A percentile compares a stretch with the other conserved stretches of the same genome.
phyloP scores from a whole-genome alignment of 1,140 invertebrate species.

The Cardiocondyla obscurior region DNA sequence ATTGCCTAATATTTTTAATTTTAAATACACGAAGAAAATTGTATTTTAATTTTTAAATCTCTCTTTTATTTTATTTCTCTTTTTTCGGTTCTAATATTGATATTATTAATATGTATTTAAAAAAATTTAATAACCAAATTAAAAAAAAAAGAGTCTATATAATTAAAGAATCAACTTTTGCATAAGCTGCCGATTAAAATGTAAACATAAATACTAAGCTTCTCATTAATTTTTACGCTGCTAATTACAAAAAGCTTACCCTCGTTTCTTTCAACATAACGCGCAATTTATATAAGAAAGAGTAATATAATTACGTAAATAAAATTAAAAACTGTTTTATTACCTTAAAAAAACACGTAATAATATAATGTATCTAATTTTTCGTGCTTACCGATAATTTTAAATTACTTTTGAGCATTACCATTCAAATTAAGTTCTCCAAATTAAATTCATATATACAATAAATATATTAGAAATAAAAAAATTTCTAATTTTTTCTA shows the following conservation, averaged over 20 bases:
- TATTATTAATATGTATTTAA: neutral
- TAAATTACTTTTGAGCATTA: no score
- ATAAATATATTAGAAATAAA: no score
- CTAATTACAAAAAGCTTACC: no score
- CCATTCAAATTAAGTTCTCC: no score
- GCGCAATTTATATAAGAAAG: neutral
- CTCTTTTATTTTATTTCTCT: neutral
- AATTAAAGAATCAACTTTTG: neutral
- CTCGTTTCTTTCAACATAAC: no score
- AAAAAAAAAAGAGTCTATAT: neutral
- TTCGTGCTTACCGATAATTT: no score
- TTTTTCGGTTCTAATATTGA: neutral
- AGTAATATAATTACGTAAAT: neutral
- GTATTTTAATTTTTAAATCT: neutral
- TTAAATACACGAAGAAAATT: neutral
- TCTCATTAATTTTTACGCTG: neutral
- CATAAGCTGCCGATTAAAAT: neutral
- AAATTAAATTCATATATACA: no score
- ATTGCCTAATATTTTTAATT: no score
- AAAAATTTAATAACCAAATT: neutral
- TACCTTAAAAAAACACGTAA: no score
- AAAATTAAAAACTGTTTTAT: no score
- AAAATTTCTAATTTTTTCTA: neutral
- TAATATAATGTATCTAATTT: no score
- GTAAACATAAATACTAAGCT: neutral